Percentiles rank a stretch among this genome's conserved stretches.
These are phyloP conservation scores for Pocota personata DNA, from an alignment of 2,888 invertebrate genomes.

Conservation along the genomic window DNA sequence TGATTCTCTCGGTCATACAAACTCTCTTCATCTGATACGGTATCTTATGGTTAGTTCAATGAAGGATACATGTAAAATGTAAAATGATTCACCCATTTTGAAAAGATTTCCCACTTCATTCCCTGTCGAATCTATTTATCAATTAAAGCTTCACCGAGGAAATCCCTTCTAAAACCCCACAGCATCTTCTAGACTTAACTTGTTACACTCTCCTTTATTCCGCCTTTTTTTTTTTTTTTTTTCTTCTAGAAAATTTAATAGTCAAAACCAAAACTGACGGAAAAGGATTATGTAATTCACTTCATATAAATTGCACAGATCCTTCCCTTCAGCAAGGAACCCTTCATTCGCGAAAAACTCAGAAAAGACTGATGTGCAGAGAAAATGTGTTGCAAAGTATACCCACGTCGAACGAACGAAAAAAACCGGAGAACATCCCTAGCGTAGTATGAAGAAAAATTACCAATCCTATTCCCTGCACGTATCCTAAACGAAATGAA, in stretches of 20 bases:
- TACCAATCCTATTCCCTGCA: slow-evolving; percentile 63
- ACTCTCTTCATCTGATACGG: too few relatives aligned
- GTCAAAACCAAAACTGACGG: slow-evolving; percentile 65
- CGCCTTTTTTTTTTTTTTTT: not conserved
- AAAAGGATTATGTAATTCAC: slow-evolving; percentile 70
- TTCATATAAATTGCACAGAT: slow-evolving; percentile 62
- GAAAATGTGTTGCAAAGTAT: slow-evolving; percentile 15
- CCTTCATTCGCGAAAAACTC: not conserved
- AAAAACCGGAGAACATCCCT: slow-evolving; percentile 7
- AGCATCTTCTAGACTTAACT: slow-evolving; percentile 6
- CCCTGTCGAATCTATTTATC: slow-evolving; percentile 10
- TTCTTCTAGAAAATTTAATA: slow-evolving; percentile 58
- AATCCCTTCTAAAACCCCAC: not conserved
- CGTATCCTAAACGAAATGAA: slow-evolving; percentile 63
- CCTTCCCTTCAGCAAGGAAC: slow-evolving; percentile 55
- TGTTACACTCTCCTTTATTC: slow-evolving; percentile 17
- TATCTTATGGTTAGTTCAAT: too few relatives aligned
- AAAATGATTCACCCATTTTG: not conserved
- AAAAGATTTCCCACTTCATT: not conserved
- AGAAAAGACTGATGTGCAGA: slow-evolving; percentile 8
- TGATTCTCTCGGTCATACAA: too few relatives aligned
- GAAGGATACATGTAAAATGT: too few relatives aligned
- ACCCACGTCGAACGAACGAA: not conserved
- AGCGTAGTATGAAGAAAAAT: slow-evolving; percentile 43
- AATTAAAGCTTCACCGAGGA: not conserved